Percentiles rank a stretch among this genome's conserved stretches.
phyloP scores from a whole-genome alignment of 2,888 invertebrate genomes.

The Trimorus sp. region DNA sequence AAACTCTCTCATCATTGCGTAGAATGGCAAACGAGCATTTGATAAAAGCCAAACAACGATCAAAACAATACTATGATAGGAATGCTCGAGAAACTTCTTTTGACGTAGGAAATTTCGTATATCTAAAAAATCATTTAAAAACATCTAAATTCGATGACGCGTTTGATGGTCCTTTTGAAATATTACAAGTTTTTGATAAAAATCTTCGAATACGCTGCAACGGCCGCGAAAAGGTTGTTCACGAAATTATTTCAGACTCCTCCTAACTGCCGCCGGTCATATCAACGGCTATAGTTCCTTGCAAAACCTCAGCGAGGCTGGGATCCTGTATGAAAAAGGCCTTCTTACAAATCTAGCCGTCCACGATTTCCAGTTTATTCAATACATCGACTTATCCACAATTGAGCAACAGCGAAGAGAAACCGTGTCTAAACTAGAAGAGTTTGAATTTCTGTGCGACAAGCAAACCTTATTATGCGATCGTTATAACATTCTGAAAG shows the following conservation, averaged over 20 bases:
- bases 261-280: no score
- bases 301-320: neutral
- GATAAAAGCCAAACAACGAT: neutral
- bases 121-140: neutral
- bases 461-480: neutral
- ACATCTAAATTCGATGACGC: slow-evolving; percentile 8
- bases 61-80: slow-evolving; percentile 9
- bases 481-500: neutral
- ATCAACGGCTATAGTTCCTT: no score
- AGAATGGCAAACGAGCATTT: neutral
- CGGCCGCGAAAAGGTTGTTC: neutral
- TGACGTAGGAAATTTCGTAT: neutral
- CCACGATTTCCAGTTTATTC: neutral
- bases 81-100: neutral
- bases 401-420: neutral
- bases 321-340: neutral
- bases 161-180: neutral
- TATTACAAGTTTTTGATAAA: neutral
- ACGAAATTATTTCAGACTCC: neutral
- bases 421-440: neutral
- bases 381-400: neutral
- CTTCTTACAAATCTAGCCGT: neutral
- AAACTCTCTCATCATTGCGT: neutral
- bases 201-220: neutral
- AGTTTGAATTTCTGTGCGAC: neutral